These are phyloP conservation scores for Poeciliopsis turrubarensis DNA, from an alignment of 2,113 vertebrate species.

Conservation along the genomic window DNA sequence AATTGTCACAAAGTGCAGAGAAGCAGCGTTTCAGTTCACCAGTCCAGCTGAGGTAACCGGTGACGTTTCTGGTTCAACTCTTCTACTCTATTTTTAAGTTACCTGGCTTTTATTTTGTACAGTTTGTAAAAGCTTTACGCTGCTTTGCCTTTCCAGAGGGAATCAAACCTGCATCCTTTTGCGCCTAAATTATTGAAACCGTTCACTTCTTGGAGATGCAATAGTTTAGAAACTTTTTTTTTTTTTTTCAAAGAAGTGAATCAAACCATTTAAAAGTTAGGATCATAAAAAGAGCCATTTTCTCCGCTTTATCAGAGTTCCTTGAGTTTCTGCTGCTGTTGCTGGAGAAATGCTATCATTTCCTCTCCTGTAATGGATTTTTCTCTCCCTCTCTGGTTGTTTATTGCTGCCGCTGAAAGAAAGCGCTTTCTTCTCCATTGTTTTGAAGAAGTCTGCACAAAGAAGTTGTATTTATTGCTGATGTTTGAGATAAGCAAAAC, in stretches of 20 bases:
- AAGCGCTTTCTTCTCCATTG: constrained; percentile 5
- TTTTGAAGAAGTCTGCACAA: constrained; percentile 3
- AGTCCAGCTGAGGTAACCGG: not conserved
- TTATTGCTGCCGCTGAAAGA: constrained; percentile 20
- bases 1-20: not conserved
- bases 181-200: constrained; percentile 40
- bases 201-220: constrained; percentile 30
- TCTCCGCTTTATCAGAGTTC: not conserved
- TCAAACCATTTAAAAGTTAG: constrained; percentile 8
- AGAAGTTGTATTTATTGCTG: constrained; percentile 10
- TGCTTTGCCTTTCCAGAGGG: not conserved
- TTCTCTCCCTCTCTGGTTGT: constrained; percentile 4
- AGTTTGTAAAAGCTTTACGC: constrained; percentile 11
- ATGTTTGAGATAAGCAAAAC: constrained; percentile 9
- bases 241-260: not conserved
- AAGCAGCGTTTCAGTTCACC: not conserved
- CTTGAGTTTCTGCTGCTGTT: not conserved
- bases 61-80: not conserved
- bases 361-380: constrained; percentile 33
- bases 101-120: constrained; percentile 2
- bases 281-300: constrained; percentile 12
- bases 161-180: constrained; percentile 6
- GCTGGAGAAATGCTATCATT: constrained; percentile 26
- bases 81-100: constrained; percentile 15
- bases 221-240: not conserved